Base-by-base conservation (phyloP, 1,140 invertebrate genomes). In the Papilio dardanus region DNA sequence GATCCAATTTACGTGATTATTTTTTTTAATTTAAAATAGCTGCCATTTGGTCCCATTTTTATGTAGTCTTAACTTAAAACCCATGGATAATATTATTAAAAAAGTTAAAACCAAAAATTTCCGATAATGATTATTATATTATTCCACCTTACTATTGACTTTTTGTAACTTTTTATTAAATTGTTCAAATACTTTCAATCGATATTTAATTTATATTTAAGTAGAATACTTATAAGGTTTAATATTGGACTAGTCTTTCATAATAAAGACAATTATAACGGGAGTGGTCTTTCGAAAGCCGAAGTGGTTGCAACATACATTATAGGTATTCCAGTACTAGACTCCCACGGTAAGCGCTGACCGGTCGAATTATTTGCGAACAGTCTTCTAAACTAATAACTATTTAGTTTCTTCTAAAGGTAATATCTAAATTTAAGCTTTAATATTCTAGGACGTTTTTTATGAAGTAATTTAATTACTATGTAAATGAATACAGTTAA, bases 201-300 rank as follows among this genome's bases (percentile, higher is more conserved):
- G 8, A 12, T n/a, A 46, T 7, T 46, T 46, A 46, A 46, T 7
- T 6, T 19, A 46, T 19, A 46, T n/a, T 46, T n/a, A 46, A 46
- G 42, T 46, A 19, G 16, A 46, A 46, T 46, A 46, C n/a, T 46
- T 46, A 46, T 12, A 54, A 54, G 50, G 50, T 54, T 10, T 54
- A 54, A 54, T 24, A 24, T 54, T 24, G 12, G 54, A 58, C 54
- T 62, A n/a, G 54, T 62, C 24, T 62, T 62, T 62, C 54, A 62
- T 62, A 62, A 62, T 62, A 2, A 35, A 68, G 35, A 69, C 67
- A 69, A 69, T 69, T 69, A 69, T 69, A 37, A 24, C 67, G 35
- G 67, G 67, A 71, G 68, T 71, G 68, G 68, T 46, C 33, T 30
- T 42, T 71, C 16, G 37, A 30, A 71, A 50, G 33, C 12, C 42